Percentiles rank a stretch among this genome's conserved stretches.
These are phyloP conservation scores for Trematomus bernacchii DNA, from an alignment of 2,797 vertebrate genomes.

Conservation along the genomic window DNA sequence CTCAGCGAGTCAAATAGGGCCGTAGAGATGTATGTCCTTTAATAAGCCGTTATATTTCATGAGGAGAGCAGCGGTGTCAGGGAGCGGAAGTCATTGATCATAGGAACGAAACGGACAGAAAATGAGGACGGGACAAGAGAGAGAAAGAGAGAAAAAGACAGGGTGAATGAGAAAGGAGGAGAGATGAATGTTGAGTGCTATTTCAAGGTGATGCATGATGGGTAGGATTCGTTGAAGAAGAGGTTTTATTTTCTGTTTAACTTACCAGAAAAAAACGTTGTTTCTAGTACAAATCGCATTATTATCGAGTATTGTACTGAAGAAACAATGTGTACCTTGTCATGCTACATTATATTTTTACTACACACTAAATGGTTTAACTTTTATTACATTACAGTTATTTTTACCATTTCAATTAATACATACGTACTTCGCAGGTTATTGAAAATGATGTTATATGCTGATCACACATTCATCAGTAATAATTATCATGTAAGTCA, in stretches of 20 bases:
- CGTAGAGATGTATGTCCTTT: constrained; percentile 83
- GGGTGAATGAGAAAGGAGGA: constrained; percentile 27
- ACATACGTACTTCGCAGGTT: neutral
- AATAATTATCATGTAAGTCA: neutral
- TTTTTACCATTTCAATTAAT: neutral
- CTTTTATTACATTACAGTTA: neutral
- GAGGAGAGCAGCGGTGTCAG: constrained; percentile 74
- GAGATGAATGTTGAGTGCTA: constrained; percentile 26
- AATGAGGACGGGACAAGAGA: constrained; percentile 36
- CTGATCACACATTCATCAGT: neutral
- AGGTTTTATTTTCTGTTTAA: constrained; percentile 6
- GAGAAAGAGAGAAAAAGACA: constrained; percentile 12
- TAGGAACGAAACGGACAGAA: constrained; percentile 51
- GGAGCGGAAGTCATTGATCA: constrained; percentile 83
- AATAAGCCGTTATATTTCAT: constrained; percentile 88
- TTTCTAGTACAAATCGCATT: neutral
- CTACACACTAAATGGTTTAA: neutral
- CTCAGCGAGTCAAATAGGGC: constrained; percentile 81
- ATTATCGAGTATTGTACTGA: no score
- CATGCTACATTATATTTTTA: no score
- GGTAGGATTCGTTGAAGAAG: neutral
- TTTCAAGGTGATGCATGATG: constrained; percentile 41
- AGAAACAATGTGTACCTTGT: no score
- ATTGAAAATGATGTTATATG: neutral
- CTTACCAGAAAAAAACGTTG: neutral